Conservation (phyloP, 2,113 vertebrate species). For the Prinia subflava region DNA sequence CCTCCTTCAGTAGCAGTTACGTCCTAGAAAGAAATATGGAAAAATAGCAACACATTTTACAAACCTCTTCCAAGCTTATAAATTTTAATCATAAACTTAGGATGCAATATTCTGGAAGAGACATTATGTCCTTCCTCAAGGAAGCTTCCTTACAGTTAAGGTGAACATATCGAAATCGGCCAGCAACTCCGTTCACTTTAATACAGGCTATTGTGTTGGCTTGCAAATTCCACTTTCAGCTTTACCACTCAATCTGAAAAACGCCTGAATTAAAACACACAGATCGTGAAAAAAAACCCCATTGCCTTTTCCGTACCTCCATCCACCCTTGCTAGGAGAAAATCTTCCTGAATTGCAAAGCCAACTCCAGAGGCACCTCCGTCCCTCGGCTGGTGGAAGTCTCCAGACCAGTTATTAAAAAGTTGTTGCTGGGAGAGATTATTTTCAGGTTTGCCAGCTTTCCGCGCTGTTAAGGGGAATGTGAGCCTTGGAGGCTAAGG, state of each 20-base stretch:
- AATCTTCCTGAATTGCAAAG: neutral
- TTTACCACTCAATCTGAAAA: neutral
- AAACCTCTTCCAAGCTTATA: neutral
- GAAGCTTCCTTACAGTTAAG: neutral
- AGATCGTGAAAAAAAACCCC: neutral
- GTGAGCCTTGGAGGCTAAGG: neutral
- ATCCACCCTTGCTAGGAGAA: neutral
- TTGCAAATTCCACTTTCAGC: neutral
- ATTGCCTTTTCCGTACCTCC: neutral
- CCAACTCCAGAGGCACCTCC: neutral
- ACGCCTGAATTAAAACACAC: neutral
- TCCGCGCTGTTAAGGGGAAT: accelerated
- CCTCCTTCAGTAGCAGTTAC: neutral
- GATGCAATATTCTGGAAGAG: neutral
- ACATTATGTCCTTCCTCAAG: neutral
- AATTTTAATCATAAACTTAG: neutral
- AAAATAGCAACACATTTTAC: neutral
- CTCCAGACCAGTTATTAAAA: neutral
- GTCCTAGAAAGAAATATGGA: neutral
- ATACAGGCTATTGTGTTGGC: neutral
- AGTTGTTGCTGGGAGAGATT: accelerated
- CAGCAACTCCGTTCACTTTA: neutral
- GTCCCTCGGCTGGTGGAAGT: neutral
- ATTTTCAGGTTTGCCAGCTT: neutral
- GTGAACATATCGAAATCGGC: neutral